These are phyloP conservation scores for Pangasius larnaudii DNA, from an alignment of 2,797 vertebrate genomes.

Conservation along the genomic window DNA sequence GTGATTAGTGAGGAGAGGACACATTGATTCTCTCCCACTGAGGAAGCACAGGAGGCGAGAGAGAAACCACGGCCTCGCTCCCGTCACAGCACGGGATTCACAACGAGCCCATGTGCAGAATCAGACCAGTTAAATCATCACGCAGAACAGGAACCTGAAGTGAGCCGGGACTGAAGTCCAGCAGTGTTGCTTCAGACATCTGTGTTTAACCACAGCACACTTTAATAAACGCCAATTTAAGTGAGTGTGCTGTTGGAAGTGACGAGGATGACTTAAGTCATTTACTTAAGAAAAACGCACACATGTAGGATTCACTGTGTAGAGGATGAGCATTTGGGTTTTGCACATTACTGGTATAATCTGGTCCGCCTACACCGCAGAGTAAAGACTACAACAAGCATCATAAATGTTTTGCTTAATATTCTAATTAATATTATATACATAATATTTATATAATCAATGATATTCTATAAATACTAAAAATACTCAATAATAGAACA, in stretches of 20 bases:
- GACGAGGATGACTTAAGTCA: neutral
- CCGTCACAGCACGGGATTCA: neutral
- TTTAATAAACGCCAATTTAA: neutral
- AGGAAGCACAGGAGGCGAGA: slow-evolving; percentile 6
- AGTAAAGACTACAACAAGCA: neutral
- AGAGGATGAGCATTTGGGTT: neutral
- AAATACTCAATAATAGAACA: too few relatives aligned
- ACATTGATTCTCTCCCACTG: slow-evolving; percentile 17
- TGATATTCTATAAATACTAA: too few relatives aligned
- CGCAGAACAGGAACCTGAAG: neutral
- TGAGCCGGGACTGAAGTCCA: neutral
- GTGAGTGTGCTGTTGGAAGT: neutral
- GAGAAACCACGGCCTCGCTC: neutral
- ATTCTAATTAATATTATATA: neutral
- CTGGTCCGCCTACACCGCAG: neutral
- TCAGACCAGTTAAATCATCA: neutral
- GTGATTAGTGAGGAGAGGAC: slow-evolving; percentile 24
- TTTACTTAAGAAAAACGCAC: neutral
- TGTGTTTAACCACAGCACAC: neutral
- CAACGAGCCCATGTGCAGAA: neutral
- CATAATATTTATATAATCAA: too few relatives aligned
- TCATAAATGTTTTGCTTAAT: neutral
- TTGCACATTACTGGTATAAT: neutral
- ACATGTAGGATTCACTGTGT: neutral
- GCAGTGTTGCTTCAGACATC: neutral